A percentile compares a stretch with the other conserved stretches of the same genome.
phyloP scores from a whole-genome alignment of 2,797 vertebrate species.

The Antrozous pallidus region DNA sequence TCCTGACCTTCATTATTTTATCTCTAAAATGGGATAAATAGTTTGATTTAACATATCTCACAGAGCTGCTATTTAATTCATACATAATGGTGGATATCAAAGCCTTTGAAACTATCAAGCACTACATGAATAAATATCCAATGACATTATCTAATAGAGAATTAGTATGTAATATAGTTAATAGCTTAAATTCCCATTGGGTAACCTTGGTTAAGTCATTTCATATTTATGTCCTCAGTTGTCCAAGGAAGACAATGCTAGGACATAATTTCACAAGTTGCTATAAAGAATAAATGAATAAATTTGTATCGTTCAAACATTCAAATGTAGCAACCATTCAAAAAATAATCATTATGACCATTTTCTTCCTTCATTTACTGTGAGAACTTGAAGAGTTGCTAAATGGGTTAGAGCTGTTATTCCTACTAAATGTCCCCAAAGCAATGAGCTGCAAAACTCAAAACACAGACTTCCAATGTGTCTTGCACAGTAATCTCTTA shows the following conservation, averaged over 20 bases:
- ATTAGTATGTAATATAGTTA: slow-evolving; percentile 8
- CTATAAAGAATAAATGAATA: background rate
- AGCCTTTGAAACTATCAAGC: background rate
- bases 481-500: background rate
- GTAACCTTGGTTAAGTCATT: background rate
- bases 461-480: background rate
- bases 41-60: background rate
- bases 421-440: background rate
- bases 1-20: background rate
- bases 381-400: background rate
- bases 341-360: background rate
- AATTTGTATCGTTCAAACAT: background rate
- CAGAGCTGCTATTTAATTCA: background rate
- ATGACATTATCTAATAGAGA: background rate
- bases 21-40: slow-evolving; percentile 22
- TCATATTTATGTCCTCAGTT: slow-evolving; percentile 22
- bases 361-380: background rate
- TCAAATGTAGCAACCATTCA: background rate
- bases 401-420: background rate
- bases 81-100: background rate
- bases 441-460: background rate
- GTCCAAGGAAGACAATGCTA: background rate
- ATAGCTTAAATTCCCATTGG: slow-evolving; percentile 10
- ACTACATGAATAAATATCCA: slow-evolving; percentile 8
- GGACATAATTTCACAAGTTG: background rate